Base-by-base conservation (phyloP, 1,140 invertebrate species). In the Drosophila equinoxialis region DNA sequence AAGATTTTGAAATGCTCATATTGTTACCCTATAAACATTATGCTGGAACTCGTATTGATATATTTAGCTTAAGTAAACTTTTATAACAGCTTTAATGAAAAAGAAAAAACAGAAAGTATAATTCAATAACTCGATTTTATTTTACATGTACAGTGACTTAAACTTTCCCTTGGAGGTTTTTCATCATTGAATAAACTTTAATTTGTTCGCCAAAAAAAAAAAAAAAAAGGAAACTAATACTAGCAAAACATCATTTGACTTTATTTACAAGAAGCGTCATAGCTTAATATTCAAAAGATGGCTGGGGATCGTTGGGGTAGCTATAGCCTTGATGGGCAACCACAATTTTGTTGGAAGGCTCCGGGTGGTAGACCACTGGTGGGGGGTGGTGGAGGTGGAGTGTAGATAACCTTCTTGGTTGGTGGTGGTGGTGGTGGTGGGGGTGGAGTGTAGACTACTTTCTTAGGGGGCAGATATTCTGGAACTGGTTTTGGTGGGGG, bases 221-320 rank as follows among this genome's bases (percentile, higher is more conserved):
- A n/a, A 58, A 76, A 71, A 73, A 63, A 58, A 66, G 67, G 8
- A 51, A 51, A 72, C 81, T 90, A 90, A 90, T 90, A 90, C 85
- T 90, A 90, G 45, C 86, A 64, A 65, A 73, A 61, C 57, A 26
- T 42, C 65, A 64, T 60, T 54, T 71, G 39, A 66, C 65, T 60
- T 60, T 74, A 77, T 80, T 80, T 89, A 80, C 65, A 83, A 68
- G 4, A 69, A 66, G 54, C 20, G 37, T 42, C 7, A 23, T 51
- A 61, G 59, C 63, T 79, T 91, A 91, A 66, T 68, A 90, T 30
- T 73, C 58, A 77, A 91, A 91, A 8, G 90, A 76, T 64, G 90
- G 90, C 58, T 91, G 74, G 37, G 90, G 90, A 55, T 91, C 65
- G 77, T 91, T 91, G 79, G 90, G 90, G 67, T 91, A 91, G 71